Evolutionary conservation across 2,797 vertebrate genomes (phyloP).

Genomic region (Pelodytes ibericus): DNA sequence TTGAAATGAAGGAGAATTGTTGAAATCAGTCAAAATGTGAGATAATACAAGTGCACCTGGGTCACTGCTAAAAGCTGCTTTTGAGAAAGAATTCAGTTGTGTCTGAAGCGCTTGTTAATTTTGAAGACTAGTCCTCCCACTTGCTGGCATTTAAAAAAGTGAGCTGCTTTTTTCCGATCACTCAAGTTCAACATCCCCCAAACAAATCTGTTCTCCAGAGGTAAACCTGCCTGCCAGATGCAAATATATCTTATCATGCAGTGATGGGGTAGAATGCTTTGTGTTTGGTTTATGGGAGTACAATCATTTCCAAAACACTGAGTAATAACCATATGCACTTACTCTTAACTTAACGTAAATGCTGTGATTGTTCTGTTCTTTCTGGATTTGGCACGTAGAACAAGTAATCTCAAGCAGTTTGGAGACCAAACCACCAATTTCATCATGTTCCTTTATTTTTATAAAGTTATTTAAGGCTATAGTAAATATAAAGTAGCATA

Average conservation of each 20-base stretch:
- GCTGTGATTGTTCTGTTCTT: slow-evolving; percentile 4
- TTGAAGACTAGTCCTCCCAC: slow-evolving; percentile 59
- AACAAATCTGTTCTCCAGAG: slow-evolving; percentile 55
- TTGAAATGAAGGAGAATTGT: slow-evolving; percentile 59
- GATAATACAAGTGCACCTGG: slow-evolving; percentile 57
- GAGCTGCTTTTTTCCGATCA: slow-evolving; percentile 47
- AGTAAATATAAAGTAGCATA: too few relatives aligned
- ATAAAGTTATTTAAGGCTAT: too few relatives aligned
- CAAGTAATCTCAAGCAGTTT: not conserved
- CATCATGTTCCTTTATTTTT: not conserved
- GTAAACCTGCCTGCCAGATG: slow-evolving; percentile 49
- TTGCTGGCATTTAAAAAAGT: slow-evolving; percentile 59
- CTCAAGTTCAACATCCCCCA: slow-evolving; percentile 47
- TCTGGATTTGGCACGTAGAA: not conserved
- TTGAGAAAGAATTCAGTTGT: slow-evolving; percentile 59
- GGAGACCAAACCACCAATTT: not conserved
- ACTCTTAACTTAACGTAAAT: slow-evolving; percentile 5
- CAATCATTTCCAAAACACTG: slow-evolving; percentile 42
- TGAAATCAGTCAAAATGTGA: slow-evolving; percentile 52
- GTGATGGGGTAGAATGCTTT: slow-evolving; percentile 37
- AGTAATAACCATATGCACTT: slow-evolving; percentile 40
- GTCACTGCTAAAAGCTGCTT: slow-evolving; percentile 63
- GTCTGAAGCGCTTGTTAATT: slow-evolving; percentile 58
- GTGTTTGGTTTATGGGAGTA: slow-evolving; percentile 49
- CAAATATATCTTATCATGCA: slow-evolving; percentile 50